Evolutionary conservation across 92 coral and sea anemone species (phyloP).

Genomic region (Epizoanthus scotinus): DNA sequence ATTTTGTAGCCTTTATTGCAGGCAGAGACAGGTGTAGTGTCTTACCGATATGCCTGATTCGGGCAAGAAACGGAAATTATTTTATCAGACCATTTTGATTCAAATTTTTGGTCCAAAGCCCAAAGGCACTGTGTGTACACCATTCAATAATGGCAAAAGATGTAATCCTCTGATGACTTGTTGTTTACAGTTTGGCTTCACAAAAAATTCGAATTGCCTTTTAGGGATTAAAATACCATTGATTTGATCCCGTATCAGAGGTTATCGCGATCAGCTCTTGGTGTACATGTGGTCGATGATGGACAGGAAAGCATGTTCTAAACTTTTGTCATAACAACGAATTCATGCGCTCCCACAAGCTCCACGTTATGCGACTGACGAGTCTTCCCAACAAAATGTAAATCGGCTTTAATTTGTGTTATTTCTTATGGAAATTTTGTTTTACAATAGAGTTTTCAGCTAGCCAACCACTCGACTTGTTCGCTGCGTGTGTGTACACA

Average conservation of each 20-base stretch:
- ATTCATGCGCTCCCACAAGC: not conserved
- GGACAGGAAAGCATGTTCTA: not conserved
- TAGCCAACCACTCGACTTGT: constrained; percentile 18
- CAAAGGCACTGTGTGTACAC: not conserved
- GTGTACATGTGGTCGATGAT: not conserved
- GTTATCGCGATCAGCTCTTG: not conserved
- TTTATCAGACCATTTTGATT: not conserved
- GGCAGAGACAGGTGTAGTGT: not conserved
- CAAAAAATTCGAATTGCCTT: constrained; percentile 5
- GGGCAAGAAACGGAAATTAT: not conserved
- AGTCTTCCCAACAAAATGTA: constrained; percentile 15
- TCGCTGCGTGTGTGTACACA: constrained; percentile 9
- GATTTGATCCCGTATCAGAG: constrained; percentile 11
- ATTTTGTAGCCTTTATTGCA: not conserved
- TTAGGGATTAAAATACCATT: constrained; percentile 1
- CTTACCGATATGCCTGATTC: no score
- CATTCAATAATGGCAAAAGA: not conserved
- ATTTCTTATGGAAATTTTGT: constrained; percentile 43
- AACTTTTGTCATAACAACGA: no score
- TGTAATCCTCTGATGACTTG: constrained; percentile 8
- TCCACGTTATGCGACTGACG: not conserved
- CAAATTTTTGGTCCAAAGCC: not conserved
- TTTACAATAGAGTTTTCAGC: constrained; percentile 25
- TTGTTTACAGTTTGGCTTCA: constrained; percentile 20
- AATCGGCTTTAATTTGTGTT: not conserved